Base-by-base conservation (phyloP, 2,888 invertebrate genomes). In the Ctenicera cuprea region DNA sequence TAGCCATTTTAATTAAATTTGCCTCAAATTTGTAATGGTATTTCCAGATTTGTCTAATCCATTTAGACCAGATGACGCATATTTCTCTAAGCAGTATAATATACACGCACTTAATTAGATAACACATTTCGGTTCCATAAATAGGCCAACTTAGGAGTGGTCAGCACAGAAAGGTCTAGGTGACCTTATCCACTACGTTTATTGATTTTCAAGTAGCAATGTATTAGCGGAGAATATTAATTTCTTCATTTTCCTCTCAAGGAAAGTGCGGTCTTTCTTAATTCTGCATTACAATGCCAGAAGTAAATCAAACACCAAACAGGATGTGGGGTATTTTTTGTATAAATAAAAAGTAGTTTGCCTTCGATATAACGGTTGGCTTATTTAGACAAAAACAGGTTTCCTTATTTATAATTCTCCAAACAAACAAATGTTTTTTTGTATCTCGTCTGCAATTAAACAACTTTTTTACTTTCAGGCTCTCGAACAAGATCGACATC, bases 401-500 rank as follows among this genome's bases (percentile, higher is more conserved):
- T 26, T 26, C 9, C 22, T 52, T 26, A n/a, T n/a, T 52, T 45
- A 8, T 4, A 45, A 7, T 45, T 7, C n/a, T 45, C 14, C 3
- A 45, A 3, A n/a, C n/a, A 41, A 12, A 26, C 26, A 26, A 26
- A 41, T 11, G n/a, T 4, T 41, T 41, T 41, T 41, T 41, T 41
- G 1, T 26, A 5, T 26, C 26, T 5, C 26, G 26, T 26, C 2
- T 26, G 26, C 26, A 26, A 26, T 5, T 26, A 26, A 26, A 26
- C 5, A 5, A 26, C 26, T 26, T 26, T 26, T 26, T 64, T 37
- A 64, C 48, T 73, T 73, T n/a, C 90, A 98, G 97, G 93, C 93
- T 84, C 90, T 97, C 86, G 97, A 97, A 88, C 97, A 98, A 87
- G 97, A 98, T 87, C 94, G 97, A 81, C 95, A 98, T 87, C 90